These are phyloP conservation scores for Oreonectes daqikongensis DNA, from an alignment of 2,797 vertebrate genomes.

Conservation along the genomic window DNA sequence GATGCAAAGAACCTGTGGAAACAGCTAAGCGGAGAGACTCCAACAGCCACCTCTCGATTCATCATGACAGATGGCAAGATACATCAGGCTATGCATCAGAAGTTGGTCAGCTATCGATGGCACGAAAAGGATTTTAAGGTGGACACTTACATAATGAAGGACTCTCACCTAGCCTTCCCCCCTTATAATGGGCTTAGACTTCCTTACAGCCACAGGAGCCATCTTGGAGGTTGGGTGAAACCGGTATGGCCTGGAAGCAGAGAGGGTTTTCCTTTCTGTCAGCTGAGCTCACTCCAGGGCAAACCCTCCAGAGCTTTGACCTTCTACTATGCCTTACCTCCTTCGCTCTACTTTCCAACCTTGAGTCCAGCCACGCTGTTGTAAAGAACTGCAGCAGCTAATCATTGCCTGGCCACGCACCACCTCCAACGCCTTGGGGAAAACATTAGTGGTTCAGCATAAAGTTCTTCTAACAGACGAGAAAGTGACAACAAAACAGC, in stretches of 20 bases:
- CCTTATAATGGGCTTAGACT: background rate
- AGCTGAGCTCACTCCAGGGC: background rate
- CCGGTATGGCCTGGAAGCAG: background rate
- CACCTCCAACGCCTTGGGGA: background rate
- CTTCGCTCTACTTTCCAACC: background rate
- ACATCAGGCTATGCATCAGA: background rate
- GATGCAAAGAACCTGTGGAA: background rate
- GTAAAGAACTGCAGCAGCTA: too few species aligned
- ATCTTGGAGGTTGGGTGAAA: background rate
- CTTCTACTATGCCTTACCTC: background rate
- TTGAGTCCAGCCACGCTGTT: background rate
- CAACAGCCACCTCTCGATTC: background rate
- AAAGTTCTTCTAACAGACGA: background rate
- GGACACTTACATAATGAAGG: background rate
- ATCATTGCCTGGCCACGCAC: background rate
- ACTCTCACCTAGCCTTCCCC: too few species aligned
- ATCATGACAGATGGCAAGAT: background rate
- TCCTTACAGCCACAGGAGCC: background rate
- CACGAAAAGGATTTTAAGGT: background rate
- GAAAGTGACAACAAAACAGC: too few species aligned
- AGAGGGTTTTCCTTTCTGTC: background rate
- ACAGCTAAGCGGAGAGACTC: background rate
- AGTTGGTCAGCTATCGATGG: background rate
- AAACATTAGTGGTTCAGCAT: background rate
- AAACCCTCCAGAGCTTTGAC: background rate